Evolutionary conservation across 2,113 vertebrate species (phyloP).

Genomic region (Spheniscus mendiculus): DNA sequence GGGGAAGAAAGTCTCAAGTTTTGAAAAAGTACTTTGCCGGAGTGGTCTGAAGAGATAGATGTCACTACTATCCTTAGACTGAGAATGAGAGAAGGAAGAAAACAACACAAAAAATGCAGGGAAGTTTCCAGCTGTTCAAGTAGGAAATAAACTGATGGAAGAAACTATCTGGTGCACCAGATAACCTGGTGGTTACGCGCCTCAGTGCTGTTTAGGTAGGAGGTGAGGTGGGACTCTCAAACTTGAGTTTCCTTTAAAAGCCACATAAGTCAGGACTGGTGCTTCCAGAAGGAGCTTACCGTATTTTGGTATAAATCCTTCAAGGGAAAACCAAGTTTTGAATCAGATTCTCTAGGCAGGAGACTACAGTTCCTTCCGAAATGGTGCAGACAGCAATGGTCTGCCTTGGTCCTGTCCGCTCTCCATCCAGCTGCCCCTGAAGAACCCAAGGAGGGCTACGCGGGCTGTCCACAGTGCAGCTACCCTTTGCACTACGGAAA

Average conservation of each 20-base stretch:
- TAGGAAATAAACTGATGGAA: background rate
- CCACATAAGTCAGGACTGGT: background rate
- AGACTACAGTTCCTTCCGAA: background rate
- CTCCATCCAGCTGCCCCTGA: background rate
- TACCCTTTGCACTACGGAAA: background rate
- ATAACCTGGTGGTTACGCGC: background rate
- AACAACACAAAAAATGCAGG: background rate
- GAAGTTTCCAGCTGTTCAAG: background rate
- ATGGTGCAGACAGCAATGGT: background rate
- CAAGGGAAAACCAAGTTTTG: background rate
- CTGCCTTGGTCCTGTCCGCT: background rate
- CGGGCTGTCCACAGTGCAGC: rapidly evolving
- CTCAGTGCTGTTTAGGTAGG: background rate
- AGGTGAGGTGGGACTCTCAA: background rate
- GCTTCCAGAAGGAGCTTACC: background rate
- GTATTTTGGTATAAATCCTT: background rate
- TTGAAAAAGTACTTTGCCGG: background rate
- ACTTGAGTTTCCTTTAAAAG: background rate
- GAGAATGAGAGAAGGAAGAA: background rate
- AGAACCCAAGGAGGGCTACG: background rate
- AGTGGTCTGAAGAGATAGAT: background rate
- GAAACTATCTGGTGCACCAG: background rate
- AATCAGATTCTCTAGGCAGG: background rate
- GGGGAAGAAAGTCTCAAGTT: background rate
- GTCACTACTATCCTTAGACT: background rate